Evolutionary conservation across 2,888 invertebrate genomes (phyloP), one percentile per base, ranked within the genome.

Genomic region (Trichogramma evanescens): DNA sequence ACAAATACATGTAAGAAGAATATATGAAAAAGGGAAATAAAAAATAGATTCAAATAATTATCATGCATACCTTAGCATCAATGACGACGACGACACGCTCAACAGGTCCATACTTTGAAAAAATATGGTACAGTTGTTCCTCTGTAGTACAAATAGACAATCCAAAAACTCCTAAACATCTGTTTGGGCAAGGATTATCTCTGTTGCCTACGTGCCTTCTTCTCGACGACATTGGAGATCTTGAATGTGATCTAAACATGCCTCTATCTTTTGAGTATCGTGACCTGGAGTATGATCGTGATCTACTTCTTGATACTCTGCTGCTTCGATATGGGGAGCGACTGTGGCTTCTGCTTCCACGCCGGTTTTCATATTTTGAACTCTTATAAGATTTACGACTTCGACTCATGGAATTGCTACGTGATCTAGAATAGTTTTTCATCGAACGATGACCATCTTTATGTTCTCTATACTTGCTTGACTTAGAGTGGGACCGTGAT

Each of bases 81-180:
- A 95, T 92, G 56, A 98, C 95, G 66, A 98, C 89, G 81, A 95
- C 93, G 39, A 93, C 89, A 74, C 93, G 88, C 74, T 96, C 94
- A 43, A 98, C 89, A 0, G 89, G 89, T 3, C 97, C 97, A 76
- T 88, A 97, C 76, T 94, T 93, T 51, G 88, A 86, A 80, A 98
- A 96, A 67, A 96, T 90, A 71, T 95, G 91, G 73, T 91, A 88
- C 49, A 98, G 84, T 77, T 95, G 93, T 69, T 90, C 86, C 76
- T 97, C 96, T 1, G 93, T 90, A 0, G 97, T 98, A 79, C 91
- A 89, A 58, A 95, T 86, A 74, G 92, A 95, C 59, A 98, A 81
- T 4, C 97, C 97, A 78, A 98, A 98, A 8, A 98, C 89, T 13
- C 98, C 98, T 54, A 98, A 83, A 75, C 96, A 97, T 57, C 92